Base-by-base conservation (phyloP, 2,113 vertebrate species). In the Colius striatus region DNA sequence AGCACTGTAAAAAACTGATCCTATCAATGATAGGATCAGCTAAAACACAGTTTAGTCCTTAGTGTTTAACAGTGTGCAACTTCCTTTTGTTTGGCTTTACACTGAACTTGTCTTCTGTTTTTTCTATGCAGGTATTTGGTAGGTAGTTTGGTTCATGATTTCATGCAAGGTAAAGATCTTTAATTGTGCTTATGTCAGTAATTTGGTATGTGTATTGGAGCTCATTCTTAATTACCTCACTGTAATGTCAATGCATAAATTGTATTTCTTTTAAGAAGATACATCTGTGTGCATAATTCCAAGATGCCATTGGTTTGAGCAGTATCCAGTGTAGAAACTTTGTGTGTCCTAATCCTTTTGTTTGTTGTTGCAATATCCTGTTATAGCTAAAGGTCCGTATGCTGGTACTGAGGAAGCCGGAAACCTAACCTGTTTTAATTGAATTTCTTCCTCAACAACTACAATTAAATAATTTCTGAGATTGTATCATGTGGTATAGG, bases 391-490 rank as follows among this genome's bases (percentile, higher is more conserved):
- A 84, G 61, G 43, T 78, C 15, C 7, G 57, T 41, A 12, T 41
- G 38, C 38, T 41, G 38, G 66, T 65, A 70, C 51, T 89, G 38
- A 91, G 85, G 91, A 81, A 89, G 45, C 95, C 16, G 36, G 94
- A 89, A 96, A 95, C 61, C 61, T 92, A 92, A 61, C 58, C 66
- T 89, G 76, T 87, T 92, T 78, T 92, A 86, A 89, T 94, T 97
- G 62, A 29, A 45, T 87, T 96, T 94, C 84, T 90, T 91, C 67
- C 51, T 94, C 63, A 88, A 81, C 70, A 67, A 25, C 66, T 82
- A 14, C 82, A 96, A 93, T 95, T 96, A 92, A 89, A 55, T 19
- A 0, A 10, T 29, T 95, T 91, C 53, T 53, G 29, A 78, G 60
- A 47, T 76, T 51, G 68, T 88, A 72, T 94, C 73, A 86, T 43